These are phyloP conservation scores for Mycalesis mineus DNA, from an alignment of 2,888 invertebrate genomes.

Conservation along the genomic window DNA sequence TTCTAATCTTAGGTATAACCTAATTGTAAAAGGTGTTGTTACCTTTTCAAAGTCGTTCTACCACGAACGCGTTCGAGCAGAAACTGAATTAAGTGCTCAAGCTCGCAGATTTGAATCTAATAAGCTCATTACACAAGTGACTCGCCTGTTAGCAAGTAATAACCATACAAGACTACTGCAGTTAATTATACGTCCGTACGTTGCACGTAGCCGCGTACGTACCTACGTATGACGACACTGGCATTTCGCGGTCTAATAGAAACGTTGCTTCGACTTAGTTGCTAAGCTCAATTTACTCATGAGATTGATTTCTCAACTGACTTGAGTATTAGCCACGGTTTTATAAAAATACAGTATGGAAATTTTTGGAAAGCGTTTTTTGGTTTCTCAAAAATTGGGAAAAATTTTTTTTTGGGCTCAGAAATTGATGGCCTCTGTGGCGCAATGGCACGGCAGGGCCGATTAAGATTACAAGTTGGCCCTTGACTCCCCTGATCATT, in stretches of 20 bases:
- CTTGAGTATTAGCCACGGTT: background rate
- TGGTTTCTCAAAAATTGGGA: too few relatives aligned
- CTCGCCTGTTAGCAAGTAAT: background rate
- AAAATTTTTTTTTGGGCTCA: too few relatives aligned
- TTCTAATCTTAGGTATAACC: too few relatives aligned
- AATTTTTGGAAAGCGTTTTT: too few relatives aligned
- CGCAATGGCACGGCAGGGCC: too few relatives aligned
- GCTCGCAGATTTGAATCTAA: background rate
- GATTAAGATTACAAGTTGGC: too few relatives aligned
- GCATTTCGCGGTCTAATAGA: slow-evolving; percentile 14
- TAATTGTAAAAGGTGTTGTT: too few relatives aligned
- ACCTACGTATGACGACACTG: slow-evolving; percentile 7
- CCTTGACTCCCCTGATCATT: too few relatives aligned
- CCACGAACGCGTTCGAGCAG: background rate
- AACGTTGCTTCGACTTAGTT: slow-evolving; percentile 6
- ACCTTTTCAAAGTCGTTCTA: too few relatives aligned
- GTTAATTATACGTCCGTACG: slow-evolving; percentile 2
- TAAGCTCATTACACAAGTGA: background rate
- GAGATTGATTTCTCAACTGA: slow-evolving; percentile 4
- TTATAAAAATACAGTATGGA: background rate
- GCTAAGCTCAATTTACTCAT: slow-evolving; percentile 10
- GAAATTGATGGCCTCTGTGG: too few relatives aligned
- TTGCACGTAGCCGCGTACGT: background rate
- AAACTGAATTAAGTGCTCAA: background rate
- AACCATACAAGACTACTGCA: slow-evolving; percentile 2